Percentiles rank a stretch among this genome's conserved stretches.
These are phyloP conservation scores for Oxyruncus cristatus DNA, from an alignment of 2,113 vertebrate genomes.

Conservation along the genomic window DNA sequence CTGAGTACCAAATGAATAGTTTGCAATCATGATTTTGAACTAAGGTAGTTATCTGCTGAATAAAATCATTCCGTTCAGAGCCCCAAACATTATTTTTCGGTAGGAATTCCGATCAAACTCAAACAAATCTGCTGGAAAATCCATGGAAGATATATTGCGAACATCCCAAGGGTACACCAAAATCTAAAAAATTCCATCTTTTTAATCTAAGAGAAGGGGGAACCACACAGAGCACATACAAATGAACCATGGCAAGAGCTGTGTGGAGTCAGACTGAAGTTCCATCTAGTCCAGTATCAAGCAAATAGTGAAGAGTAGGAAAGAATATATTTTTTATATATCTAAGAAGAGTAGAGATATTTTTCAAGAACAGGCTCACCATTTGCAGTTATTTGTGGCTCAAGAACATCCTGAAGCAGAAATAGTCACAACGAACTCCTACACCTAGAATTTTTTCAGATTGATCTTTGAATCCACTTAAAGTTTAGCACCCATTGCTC, in stretches of 20 bases:
- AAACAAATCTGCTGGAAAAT: background rate
- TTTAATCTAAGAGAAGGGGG: background rate
- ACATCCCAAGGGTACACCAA: background rate
- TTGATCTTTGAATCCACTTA: background rate
- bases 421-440: background rate
- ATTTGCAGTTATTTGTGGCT: background rate
- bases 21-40: background rate
- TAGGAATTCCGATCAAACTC: background rate
- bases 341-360: background rate
- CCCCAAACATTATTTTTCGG: fast-evolving
- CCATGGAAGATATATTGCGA: background rate
- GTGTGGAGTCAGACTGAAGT: background rate
- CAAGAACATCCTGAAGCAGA: background rate
- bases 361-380: background rate
- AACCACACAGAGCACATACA: background rate
- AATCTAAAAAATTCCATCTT: background rate
- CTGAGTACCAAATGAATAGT: background rate
- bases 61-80: background rate
- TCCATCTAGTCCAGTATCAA: background rate
- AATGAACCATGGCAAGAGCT: background rate
- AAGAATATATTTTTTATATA: background rate
- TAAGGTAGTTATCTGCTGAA: background rate
- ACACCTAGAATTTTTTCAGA: background rate
- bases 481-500: background rate
- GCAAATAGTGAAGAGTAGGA: background rate